Evolutionary conservation across 2,797 vertebrate genomes (phyloP), one percentile per base, ranked within the genome.

Genomic region (Sebastiscus albofasciatus): DNA sequence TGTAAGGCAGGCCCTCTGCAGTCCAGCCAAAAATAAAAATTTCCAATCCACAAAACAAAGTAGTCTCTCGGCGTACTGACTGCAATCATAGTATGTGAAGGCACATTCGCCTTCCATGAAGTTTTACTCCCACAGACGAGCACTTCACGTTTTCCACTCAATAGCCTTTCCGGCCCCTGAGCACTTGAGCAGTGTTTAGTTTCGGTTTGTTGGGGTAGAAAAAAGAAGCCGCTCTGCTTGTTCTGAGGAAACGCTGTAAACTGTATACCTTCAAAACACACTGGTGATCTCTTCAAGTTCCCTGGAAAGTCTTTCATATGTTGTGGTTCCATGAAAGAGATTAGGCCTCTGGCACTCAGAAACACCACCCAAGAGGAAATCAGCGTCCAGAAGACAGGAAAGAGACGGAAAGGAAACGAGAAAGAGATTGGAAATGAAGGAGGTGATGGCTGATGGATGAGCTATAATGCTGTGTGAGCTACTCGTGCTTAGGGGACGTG

Each of bases 261-360:
- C 42, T n/a, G 59, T 87, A 80, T 72, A 79, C 77, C 75, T 77
- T 33, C 82, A 33, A 79, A n/a, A 68, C 81, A 87, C 87, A 65
- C 77, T 33, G 31, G 75, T 89, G 89, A 92, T 88, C 91, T 77
- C 80, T 80, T 29, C 66, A 58, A n/a, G 7, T 79, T 74, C 29
- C 49, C 75, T 87, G 87, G 83, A 90, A 93, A 90, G 89, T 74
- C 87, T 94, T 92, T 91, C 85, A 92, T 89, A 85, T 80, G 79
- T 31, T 72, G 72, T 14, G 54, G 34, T 86, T 90, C 80, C 55
- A 68, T 74, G 76, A 78, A 87, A 66, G 65, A 81, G 39, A 74
- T 29, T 12, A 78, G 74, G 77, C 80, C 82, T 83, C 79, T 83
- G 34, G 2, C 61, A 81, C 76, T 72, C 27, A 67, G 69, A 82